Conservation (phyloP, 2,888 invertebrate species). For the Ochropacha duplaris region DNA sequence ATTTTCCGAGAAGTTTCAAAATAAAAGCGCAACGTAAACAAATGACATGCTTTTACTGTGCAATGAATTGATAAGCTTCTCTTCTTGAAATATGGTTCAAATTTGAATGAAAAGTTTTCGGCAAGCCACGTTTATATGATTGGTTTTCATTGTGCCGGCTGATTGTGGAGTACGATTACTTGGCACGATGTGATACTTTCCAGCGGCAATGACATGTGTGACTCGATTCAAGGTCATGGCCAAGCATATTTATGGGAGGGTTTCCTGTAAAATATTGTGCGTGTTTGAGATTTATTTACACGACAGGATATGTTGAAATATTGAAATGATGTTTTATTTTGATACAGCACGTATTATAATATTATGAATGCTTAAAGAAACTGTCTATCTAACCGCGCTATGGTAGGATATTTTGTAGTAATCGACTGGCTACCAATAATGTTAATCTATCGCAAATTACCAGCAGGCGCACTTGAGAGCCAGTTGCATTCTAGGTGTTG, state of each 20-base stretch:
- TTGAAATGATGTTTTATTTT: neutral
- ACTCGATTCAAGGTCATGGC: constrained; percentile 5
- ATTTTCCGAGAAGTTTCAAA: neutral
- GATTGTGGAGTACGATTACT: constrained; percentile 35
- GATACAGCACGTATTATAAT: too few species aligned
- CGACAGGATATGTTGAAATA: neutral
- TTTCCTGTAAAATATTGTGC: neutral
- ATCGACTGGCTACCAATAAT: too few species aligned
- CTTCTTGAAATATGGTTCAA: neutral
- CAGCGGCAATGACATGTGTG: constrained; percentile 3
- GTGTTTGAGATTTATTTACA: neutral
- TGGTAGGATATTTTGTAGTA: too few species aligned
- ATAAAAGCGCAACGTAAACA: neutral
- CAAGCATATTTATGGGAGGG: neutral
- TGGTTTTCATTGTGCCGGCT: constrained; percentile 8
- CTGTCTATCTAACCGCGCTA: too few species aligned
- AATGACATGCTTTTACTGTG: neutral
- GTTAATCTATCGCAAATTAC: too few species aligned
- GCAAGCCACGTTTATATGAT: neutral
- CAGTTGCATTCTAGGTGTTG: too few species aligned
- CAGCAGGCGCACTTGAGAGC: too few species aligned
- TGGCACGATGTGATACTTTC: constrained; percentile 31
- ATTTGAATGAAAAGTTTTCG: neutral
- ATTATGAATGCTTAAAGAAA: too few species aligned
- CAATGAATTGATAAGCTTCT: neutral